phyloP scores from a whole-genome alignment of 2,888 invertebrate species.

The Cerceris rybyensis region DNA sequence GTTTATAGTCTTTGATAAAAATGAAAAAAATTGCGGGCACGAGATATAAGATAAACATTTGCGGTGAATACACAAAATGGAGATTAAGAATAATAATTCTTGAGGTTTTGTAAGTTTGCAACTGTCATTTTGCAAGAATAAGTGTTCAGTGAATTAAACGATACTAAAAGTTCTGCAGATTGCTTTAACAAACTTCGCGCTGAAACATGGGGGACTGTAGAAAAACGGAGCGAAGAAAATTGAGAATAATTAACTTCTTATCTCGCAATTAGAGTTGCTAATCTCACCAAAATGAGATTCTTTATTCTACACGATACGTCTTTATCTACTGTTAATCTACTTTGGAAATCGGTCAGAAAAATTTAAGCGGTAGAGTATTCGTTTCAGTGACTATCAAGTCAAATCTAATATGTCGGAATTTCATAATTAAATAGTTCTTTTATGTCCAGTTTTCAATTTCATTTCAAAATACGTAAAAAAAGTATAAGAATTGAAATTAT shows the following conservation, averaged over 20 bases:
- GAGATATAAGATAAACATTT: too few relatives aligned
- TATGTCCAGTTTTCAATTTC: too few relatives aligned
- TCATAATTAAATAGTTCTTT: too few relatives aligned
- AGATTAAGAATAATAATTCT: too few relatives aligned
- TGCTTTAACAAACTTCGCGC: conserved; percentile 4
- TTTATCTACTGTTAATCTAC: background rate
- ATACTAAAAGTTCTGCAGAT: background rate
- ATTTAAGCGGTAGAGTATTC: background rate
- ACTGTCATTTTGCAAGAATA: background rate
- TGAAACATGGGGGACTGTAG: background rate
- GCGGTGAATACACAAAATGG: too few relatives aligned
- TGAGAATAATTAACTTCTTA: conserved; percentile 22
- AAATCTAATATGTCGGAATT: too few relatives aligned
- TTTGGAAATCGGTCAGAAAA: conserved; percentile 2
- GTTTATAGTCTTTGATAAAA: too few relatives aligned
- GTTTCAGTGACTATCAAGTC: background rate
- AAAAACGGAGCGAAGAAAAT: conserved; percentile 13
- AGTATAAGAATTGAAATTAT: too few relatives aligned
- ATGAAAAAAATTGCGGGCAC: too few relatives aligned
- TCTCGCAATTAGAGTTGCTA: conserved; percentile 12
- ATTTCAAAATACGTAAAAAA: too few relatives aligned
- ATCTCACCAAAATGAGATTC: conserved; percentile 4
- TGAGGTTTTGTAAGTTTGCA: too few relatives aligned
- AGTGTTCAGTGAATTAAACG: background rate
- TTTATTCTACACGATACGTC: conserved; percentile 2